phyloP scores from a whole-genome alignment of 2,888 invertebrate species.

The Microctonus aethiopoides region DNA sequence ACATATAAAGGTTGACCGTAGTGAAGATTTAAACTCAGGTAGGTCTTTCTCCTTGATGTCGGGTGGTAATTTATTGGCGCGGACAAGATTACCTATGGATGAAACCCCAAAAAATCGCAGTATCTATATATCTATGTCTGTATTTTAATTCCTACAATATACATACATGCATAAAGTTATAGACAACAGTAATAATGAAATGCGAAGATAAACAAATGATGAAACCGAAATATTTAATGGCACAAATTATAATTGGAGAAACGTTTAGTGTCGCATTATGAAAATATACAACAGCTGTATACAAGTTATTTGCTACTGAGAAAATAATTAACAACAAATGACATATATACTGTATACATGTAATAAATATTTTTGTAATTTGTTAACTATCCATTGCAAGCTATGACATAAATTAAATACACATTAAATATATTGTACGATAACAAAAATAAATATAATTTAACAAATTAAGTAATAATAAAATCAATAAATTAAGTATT shows the following conservation, averaged over 20 bases:
- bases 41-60: constrained; percentile 16
- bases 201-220: background rate
- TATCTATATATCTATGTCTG: background rate
- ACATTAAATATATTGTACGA: too few species aligned
- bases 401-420: too few species aligned
- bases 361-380: too few species aligned
- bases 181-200: background rate
- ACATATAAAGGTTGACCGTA: background rate
- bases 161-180: background rate
- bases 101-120: background rate
- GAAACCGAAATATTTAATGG: background rate
- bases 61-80: constrained; percentile 25
- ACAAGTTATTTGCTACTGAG: constrained; percentile 8
- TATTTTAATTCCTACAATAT: background rate
- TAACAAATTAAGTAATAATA: too few species aligned
- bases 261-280: constrained; percentile 5
- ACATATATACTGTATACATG: too few species aligned
- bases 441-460: too few species aligned
- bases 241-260: background rate
- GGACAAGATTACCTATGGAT: constrained; percentile 12
- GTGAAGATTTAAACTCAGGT: constrained; percentile 10
- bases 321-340: too few species aligned
- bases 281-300: background rate
- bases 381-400: too few species aligned
- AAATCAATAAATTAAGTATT: too few species aligned